A percentile compares a stretch with the other conserved stretches of the same genome.
Conservation (phyloP, 1,140 invertebrate species). For the Limonius californicus region DNA sequence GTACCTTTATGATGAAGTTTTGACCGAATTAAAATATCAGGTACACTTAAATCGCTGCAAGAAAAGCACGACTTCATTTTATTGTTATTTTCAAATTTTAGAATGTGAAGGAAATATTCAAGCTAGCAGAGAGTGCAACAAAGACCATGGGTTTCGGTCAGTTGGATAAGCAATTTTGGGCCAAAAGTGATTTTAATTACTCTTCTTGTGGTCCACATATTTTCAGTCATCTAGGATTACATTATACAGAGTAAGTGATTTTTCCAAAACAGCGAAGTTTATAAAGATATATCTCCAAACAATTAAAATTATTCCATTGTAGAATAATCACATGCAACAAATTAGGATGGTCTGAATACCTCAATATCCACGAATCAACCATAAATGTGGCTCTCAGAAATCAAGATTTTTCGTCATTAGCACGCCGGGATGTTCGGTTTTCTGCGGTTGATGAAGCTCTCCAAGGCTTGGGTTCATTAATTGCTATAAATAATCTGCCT, state of each 20-base stretch:
- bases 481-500: constrained; percentile 45
- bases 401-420: constrained; percentile 28
- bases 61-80: background rate
- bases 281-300: background rate
- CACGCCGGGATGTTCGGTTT: constrained; percentile 29
- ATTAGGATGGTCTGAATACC: constrained; percentile 52
- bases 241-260: constrained; percentile 31
- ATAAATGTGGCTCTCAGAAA: constrained; percentile 42
- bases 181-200: constrained; percentile 52
- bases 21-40: constrained; percentile 55
- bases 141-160: constrained; percentile 49
- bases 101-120: constrained; percentile 45
- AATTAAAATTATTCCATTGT: background rate
- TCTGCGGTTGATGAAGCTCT: constrained; percentile 51
- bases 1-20: constrained; percentile 54
- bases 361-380: constrained; percentile 56
- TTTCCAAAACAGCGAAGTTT: too few relatives aligned
- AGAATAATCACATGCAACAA: constrained; percentile 56
- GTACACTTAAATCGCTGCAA: constrained; percentile 41
- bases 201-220: constrained; percentile 49
- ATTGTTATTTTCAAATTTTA: constrained; percentile 12
- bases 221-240: constrained; percentile 23
- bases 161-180: constrained; percentile 52
- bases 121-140: constrained; percentile 50
- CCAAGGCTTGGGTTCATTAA: constrained; percentile 48